Evolutionary conservation across 2,888 invertebrate species (phyloP), one percentile per base, ranked within the genome.

Genomic region (Cheilosia urbana): DNA sequence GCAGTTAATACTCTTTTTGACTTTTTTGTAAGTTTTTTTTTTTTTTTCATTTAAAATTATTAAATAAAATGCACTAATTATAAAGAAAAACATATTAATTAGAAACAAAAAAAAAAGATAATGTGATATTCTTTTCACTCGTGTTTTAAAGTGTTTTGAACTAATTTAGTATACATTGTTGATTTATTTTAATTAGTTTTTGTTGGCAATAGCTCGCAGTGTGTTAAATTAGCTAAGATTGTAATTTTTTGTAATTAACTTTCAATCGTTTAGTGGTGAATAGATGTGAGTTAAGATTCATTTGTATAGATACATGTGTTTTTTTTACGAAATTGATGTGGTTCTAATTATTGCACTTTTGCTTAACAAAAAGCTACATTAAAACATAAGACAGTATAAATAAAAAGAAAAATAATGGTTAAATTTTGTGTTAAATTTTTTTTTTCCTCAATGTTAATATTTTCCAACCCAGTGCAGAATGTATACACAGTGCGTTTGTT

Each of bases 381-480:
- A 62, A 80, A 65, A 66, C 17, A 19, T 21, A 75, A 60, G 2
- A 47, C 9, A 17, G 21, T 68, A 58, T 13, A 53, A 53, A 24
- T 21, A n/a, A 11, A 51, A 75, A 17, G 15, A 30, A 60, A 19
- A 47, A 13, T 60, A 53, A 55, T 47, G 40, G 40, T 24, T 89
- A 53, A 49, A 77, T 76, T 66, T 75, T 75, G 58, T 69, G 87
- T 81, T 72, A 76, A 30, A 81, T 87, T 65, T 65, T 76, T 65
- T 76, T 68, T 62, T 66, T 63, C 24, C 51, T 51, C 24, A 24
- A 73, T 71, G 57, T 78, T 69, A 51, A 82, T 84, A 73, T 69
- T 51, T 87, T 87, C 84, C 80, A 81, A 87, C 77, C 87, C 77
- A 81, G 88, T 88, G 88, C 88, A 87, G 69, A 77, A 78, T 87